Base-by-base conservation (phyloP, 2,888 invertebrate species). In the Dasypogon diadema region DNA sequence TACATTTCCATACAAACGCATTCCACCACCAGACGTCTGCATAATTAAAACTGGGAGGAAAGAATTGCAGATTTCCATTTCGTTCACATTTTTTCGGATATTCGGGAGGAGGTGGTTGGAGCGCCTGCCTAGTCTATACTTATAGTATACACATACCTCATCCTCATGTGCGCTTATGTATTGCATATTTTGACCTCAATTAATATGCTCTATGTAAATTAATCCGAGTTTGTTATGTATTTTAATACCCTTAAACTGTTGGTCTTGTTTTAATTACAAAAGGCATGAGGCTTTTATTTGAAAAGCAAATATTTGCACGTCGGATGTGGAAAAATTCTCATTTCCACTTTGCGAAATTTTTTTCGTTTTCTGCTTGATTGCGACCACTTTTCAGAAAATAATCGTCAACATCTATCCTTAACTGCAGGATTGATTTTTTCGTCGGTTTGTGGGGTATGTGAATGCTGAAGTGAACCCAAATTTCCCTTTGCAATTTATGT, bases 1-100 rank as follows among this genome's bases (percentile, higher is more conserved):
- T 60, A 60, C 60, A 37, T 37, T 60, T 5, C 21, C 60, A 60
- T 60, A 18, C 60, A 60, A 60, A 60, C 37, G 37, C 60, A 58
- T 58, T 34, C 4, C 21, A 12, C 4, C 21, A 12, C 60, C 37
- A 60, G 60, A 60, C 60, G 37, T 60, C 37, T 60, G 60, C 37
- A 30, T 60, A 60, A 60, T 60, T 60, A 60, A 60, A 60, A 22
- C 18, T n/a, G 14, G 37, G 34, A 18, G 22, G 0, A 21, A 60
- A 30, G 6, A 60, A 34, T 42, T 42, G 42, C 42, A 42, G 42
- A 42, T 42, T 42, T 12, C 12, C 12, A 12, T n/a, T 12, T 42
- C 12, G 10, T 12, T 12, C n/a, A 6, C 42, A 12, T 42, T 42
- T 12, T 12, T 42, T 42, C 42, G 2, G 2, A 2, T 12, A 42